A percentile compares a stretch with the other conserved stretches of the same genome.
Conservation (phyloP, 2,888 invertebrate genomes). For the Baccha elongata region DNA sequence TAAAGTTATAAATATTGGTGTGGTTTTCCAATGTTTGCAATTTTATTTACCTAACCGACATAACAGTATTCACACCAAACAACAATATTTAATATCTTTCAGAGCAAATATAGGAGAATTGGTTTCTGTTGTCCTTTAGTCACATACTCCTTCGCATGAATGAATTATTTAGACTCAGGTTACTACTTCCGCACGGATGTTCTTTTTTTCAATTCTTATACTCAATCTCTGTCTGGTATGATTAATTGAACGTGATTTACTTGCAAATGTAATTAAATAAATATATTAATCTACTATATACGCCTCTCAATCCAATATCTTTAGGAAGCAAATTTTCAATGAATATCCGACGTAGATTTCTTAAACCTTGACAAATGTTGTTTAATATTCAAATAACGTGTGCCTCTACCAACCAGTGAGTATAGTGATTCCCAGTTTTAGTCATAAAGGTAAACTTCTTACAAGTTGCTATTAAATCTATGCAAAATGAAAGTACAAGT, state of each 20-base stretch:
- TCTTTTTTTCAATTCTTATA: background rate
- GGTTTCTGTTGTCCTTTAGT: background rate
- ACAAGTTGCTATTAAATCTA: background rate
- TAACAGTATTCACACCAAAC: background rate
- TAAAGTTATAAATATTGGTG: constrained; percentile 7
- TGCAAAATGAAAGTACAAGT: constrained; percentile 24
- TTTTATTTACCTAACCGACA: background rate
- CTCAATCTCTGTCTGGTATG: constrained; percentile 1
- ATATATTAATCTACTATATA: background rate
- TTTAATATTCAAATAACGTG: constrained; percentile 51
- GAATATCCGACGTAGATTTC: constrained; percentile 13
- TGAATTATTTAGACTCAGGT: background rate
- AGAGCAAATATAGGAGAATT: no score
- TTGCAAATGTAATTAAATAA: constrained; percentile 16
- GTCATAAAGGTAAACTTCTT: constrained; percentile 24
- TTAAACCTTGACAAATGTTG: constrained; percentile 42
- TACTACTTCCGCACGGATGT: constrained; percentile 13
- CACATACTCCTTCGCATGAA: constrained; percentile 6
- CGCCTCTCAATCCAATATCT: constrained; percentile 3
- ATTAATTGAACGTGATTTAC: constrained; percentile 22
- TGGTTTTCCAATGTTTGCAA: constrained; percentile 20
- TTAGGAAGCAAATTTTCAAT: constrained; percentile 44
- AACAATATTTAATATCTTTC: background rate
- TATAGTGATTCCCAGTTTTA: constrained; percentile 31
- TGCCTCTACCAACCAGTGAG: background rate